Conservation (phyloP, 2,888 invertebrate genomes). For the Acleris cristana region DNA sequence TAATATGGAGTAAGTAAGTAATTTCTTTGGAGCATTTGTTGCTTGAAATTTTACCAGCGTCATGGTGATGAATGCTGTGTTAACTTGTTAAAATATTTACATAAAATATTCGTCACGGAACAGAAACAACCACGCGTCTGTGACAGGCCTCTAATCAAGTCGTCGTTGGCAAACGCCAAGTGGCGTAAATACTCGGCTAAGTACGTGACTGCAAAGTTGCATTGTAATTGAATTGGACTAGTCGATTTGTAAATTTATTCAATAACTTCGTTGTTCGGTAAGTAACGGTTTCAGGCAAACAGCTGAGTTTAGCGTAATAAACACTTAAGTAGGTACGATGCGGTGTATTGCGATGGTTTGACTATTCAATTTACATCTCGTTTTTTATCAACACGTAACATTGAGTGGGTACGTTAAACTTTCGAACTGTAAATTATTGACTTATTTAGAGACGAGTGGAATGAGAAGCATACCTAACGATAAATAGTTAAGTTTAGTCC, state of each 20-base stretch:
- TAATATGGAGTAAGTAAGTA: no score
- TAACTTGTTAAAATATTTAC: constrained; percentile 23
- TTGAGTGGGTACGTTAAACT: no score
- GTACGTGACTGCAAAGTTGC: constrained; percentile 41
- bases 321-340: background rate
- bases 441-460: no score
- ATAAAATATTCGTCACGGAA: constrained; percentile 34
- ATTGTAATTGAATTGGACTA: constrained; percentile 36
- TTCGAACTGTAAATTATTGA: no score
- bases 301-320: background rate
- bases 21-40: no score
- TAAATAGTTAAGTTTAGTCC: no score
- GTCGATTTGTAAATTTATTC: constrained; percentile 39
- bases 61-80: constrained; percentile 18
- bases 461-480: no score
- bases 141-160: constrained; percentile 26
- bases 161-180: constrained; percentile 11
- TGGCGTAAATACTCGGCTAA: constrained; percentile 13
- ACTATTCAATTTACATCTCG: background rate
- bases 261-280: constrained; percentile 16
- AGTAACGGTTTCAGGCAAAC: constrained; percentile 12
- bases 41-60: constrained; percentile 7
- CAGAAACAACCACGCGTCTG: constrained; percentile 17
- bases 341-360: background rate
- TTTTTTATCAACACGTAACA: background rate